These are phyloP conservation scores for Heterodera filipjevi DNA, from an alignment of 2,888 invertebrate genomes.

Conservation along the genomic window DNA sequence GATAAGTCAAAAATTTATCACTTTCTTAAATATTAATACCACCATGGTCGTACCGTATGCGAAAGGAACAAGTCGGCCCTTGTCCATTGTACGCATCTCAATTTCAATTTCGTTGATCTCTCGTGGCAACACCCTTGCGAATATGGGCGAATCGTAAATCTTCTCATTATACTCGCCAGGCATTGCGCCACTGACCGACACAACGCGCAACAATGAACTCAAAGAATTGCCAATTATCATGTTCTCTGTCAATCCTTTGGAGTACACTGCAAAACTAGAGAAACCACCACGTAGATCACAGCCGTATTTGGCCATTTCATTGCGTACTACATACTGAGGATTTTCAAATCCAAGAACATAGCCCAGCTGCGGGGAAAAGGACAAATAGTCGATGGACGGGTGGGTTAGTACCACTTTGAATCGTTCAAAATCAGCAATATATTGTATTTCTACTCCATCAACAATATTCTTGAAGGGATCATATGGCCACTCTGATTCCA, in stretches of 20 bases:
- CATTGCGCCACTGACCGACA: constrained; percentile 16
- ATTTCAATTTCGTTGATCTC: constrained; percentile 29
- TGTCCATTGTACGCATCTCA: constrained; percentile 17
- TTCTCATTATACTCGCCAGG: constrained; percentile 31
- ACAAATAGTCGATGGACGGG: not conserved
- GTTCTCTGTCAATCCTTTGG: constrained; percentile 23
- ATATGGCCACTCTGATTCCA: not conserved
- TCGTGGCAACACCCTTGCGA: constrained; percentile 14
- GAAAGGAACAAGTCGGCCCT: constrained; percentile 6
- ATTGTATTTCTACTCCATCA: not conserved
- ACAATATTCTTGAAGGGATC: constrained; percentile 10
- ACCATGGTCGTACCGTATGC: constrained; percentile 10
- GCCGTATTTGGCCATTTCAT: constrained; percentile 16
- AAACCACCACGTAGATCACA: constrained; percentile 27
- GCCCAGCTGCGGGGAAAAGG: constrained; percentile 14
- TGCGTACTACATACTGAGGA: not conserved
- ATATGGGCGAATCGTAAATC: constrained; percentile 31
- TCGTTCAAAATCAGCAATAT: not conserved
- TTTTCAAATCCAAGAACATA: constrained; percentile 25
- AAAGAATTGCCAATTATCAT: constrained; percentile 24
- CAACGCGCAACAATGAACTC: constrained; percentile 20
- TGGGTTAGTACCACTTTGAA: not conserved
- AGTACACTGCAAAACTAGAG: constrained; percentile 11
- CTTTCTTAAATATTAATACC: constrained; percentile 22
- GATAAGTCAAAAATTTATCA: constrained; percentile 21